These are phyloP conservation scores for Dasysyrphus albostriatus DNA, from an alignment of 2,888 invertebrate genomes.

Conservation along the genomic window DNA sequence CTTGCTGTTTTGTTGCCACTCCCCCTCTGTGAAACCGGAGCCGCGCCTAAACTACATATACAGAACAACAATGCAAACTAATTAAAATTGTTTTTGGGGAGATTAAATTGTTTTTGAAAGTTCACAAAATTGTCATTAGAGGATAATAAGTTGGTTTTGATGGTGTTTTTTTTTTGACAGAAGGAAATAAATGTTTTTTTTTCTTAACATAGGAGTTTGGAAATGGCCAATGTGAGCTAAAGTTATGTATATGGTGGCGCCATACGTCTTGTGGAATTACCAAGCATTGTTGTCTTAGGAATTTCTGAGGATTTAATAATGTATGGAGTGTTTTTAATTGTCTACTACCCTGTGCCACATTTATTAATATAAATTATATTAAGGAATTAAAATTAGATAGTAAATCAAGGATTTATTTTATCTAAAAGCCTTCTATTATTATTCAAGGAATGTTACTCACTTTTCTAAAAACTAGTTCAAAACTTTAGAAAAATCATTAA, in stretches of 20 bases:
- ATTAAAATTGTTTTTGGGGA: constrained; percentile 71
- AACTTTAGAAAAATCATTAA: too few species aligned
- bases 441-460: too few species aligned
- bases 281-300: neutral
- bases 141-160: constrained; percentile 63
- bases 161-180: neutral
- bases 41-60: constrained; percentile 3
- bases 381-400: too few species aligned
- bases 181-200: neutral
- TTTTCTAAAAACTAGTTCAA: too few species aligned
- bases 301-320: neutral
- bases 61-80: constrained; percentile 65
- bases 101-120: constrained; percentile 56
- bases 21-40: constrained; percentile 44
- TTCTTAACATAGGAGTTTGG: neutral
- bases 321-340: neutral
- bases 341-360: too few species aligned
- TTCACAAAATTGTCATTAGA: constrained; percentile 65
- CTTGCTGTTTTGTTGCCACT: constrained; percentile 16
- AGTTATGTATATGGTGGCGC: neutral
- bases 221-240: neutral
- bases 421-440: too few species aligned
- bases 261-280: neutral
- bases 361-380: neutral
- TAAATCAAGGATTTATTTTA: too few species aligned